A percentile compares a stretch with the other conserved stretches of the same genome.
phyloP scores from a whole-genome alignment of 2,113 vertebrate species.

The Odocoileus virginianus region DNA sequence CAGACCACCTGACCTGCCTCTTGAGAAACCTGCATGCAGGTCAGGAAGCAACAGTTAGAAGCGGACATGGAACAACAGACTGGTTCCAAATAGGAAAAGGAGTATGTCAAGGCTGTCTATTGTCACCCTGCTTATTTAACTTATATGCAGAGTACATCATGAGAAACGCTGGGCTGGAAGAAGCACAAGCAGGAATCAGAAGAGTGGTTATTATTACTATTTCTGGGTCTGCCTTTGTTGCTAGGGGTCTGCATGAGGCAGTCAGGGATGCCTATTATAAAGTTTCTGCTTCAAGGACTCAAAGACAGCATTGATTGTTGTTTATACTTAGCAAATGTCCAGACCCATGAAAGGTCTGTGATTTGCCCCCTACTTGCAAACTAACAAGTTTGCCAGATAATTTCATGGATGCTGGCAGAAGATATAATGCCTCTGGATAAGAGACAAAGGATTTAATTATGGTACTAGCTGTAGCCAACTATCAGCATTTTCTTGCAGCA shows the following conservation, averaged over 20 bases:
- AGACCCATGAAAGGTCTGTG: neutral
- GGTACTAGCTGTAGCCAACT: neutral
- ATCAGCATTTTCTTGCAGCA: neutral
- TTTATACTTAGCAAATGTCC: conserved; percentile 14
- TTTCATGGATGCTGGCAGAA: neutral
- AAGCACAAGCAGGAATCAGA: neutral
- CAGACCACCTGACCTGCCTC: too few species aligned
- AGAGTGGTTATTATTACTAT: neutral
- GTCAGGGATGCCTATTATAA: neutral
- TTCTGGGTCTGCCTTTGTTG: neutral
- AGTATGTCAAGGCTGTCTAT: too few species aligned
- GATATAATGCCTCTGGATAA: neutral
- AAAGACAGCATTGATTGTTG: neutral
- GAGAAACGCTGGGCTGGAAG: too few species aligned
- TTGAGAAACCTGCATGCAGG: too few species aligned
- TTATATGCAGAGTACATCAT: too few species aligned
- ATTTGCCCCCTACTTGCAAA: neutral
- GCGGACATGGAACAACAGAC: too few species aligned
- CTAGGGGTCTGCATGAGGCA: neutral
- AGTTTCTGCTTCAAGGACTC: neutral
- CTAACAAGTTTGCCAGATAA: neutral
- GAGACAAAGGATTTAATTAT: neutral
- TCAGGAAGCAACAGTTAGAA: too few species aligned
- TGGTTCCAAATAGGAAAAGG: too few species aligned
- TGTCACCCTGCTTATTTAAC: too few species aligned